A percentile compares a stretch with the other conserved stretches of the same genome.
Conservation (phyloP, 2,797 vertebrate species). For the Alca torda region DNA sequence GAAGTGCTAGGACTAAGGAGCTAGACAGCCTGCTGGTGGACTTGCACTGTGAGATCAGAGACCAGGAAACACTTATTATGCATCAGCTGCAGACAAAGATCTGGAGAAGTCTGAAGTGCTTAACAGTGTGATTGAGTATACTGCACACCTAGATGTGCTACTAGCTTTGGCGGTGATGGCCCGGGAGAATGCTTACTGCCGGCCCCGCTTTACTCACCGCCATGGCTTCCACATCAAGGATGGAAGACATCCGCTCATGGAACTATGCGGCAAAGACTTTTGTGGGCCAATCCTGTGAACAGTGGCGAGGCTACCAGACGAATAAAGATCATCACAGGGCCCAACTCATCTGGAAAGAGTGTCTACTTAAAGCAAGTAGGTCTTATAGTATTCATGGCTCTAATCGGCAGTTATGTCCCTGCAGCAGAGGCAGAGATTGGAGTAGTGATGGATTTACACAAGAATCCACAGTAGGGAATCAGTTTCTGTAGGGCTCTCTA, state of each 20-base stretch:
- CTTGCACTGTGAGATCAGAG: conserved; percentile 92
- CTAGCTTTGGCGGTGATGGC: conserved; percentile 89
- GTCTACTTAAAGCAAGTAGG: conserved; percentile 97
- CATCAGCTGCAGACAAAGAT: conserved; percentile 87
- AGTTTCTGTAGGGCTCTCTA: conserved; percentile 93
- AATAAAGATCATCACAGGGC: conserved; percentile 93
- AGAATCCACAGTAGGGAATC: conserved; percentile 95
- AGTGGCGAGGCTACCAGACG: conserved; percentile 80
- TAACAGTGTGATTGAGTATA: conserved; percentile 85
- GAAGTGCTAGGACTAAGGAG: conserved; percentile 90
- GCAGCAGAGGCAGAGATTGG: conserved; percentile 92
- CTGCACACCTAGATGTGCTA: conserved; percentile 91
- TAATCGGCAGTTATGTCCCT: conserved; percentile 94
- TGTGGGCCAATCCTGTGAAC: conserved; percentile 87
- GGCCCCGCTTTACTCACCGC: conserved; percentile 80
- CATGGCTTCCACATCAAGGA: conserved; percentile 84
- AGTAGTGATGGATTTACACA: conserved; percentile 89
- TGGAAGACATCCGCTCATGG: conserved; percentile 94
- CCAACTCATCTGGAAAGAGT: conserved; percentile 97
- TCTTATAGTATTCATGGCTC: conserved; percentile 95
- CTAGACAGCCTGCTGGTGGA: conserved; percentile 92
- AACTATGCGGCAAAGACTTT: conserved; percentile 90
- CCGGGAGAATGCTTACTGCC: conserved; percentile 88
- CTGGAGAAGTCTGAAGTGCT: conserved; percentile 84
- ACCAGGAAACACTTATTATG: conserved; percentile 88